Evolutionary conservation across 2,888 invertebrate species (phyloP).

Genomic region (Salpingus planirostris): DNA sequence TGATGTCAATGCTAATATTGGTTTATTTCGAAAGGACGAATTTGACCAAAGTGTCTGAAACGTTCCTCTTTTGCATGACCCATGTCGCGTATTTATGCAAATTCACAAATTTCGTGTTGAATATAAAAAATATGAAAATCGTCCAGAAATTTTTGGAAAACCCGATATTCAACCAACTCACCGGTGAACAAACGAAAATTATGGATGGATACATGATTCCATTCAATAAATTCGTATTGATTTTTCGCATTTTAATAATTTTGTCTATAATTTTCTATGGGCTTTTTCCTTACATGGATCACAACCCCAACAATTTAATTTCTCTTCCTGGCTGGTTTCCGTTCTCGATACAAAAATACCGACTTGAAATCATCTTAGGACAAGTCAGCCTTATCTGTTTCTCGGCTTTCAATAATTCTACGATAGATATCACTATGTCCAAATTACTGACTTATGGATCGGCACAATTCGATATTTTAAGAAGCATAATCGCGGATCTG

Average conservation of each 20-base stretch:
- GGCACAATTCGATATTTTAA: conserved; percentile 5
- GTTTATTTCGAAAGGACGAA: conserved; percentile 2
- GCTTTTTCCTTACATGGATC: not conserved
- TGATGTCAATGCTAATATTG: conserved; percentile 4
- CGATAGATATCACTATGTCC: conserved; percentile 6
- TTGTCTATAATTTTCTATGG: conserved; percentile 1
- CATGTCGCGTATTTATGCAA: conserved; percentile 6
- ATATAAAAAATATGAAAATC: not conserved
- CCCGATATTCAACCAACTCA: not conserved
- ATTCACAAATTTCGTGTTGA: conserved; percentile 3
- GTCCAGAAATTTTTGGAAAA: conserved; percentile 2
- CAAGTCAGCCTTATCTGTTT: conserved; percentile 5
- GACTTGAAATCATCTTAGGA: conserved; percentile 2
- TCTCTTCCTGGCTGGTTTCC: conserved; percentile 9
- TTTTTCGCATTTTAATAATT: not conserved
- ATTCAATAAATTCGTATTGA: not conserved
- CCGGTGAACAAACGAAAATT: not conserved
- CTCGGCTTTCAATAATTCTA: conserved; percentile 6
- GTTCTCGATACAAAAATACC: conserved; percentile 5
- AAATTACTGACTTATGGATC: conserved; percentile 5
- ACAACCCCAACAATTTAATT: conserved; percentile 1
- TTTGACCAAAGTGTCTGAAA: conserved; percentile 2
- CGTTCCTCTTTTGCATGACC: conserved; percentile 3
- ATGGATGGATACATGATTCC: conserved; percentile 1
- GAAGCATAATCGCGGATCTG: no score